Base-by-base conservation (phyloP, 2,797 vertebrate genomes). In the Pangasius djambal region DNA sequence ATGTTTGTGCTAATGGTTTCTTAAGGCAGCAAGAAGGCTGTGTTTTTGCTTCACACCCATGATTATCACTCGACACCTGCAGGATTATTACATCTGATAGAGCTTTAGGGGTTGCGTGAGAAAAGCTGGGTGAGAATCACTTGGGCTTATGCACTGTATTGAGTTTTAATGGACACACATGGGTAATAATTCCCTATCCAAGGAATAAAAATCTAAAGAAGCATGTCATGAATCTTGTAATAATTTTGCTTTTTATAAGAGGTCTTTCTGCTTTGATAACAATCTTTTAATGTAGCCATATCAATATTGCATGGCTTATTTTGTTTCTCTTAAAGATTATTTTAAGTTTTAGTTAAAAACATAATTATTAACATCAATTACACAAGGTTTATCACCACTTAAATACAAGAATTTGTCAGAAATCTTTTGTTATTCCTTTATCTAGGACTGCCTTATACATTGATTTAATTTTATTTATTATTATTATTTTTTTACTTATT, bases 1-100 rank as follows among this genome's bases (percentile, higher is more conserved):
- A 91, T 86, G 74, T 84, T 83, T 78, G 84, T 69, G 52, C 74
- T 91, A 91, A 89, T 90, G 86, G 84, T 90, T 92, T 91, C 88
- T 90, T 74, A 79, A 90, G 86, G 85, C 87, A 91, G 85, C 4
- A 86, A 72, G 85, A 90, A 82, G 86, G 67, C 88, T 37, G 69
- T 87, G 57, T 89, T 91, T 78, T 87, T 69, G 83, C 69, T 83
- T 90, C 84, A 85, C 82, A 84, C 75, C 82, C 78, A 87, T 85
- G 90, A 88, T 81, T 89, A 91, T 90, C 88, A 87, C 52, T 89
- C 77, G 82, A 87, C 90, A 90, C 86, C 63, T 87, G 70, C 75
- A 86, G 88, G 86, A 89, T 89, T 89, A 89, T 89, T 89, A 88
- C 75, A 89, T 88, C 82, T 88, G 88, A 88, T 88, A 88, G 63